A percentile compares a stretch with the other conserved stretches of the same genome.
These are phyloP conservation scores for Falco columbarius DNA, from an alignment of 2,797 vertebrate species.

Conservation along the genomic window DNA sequence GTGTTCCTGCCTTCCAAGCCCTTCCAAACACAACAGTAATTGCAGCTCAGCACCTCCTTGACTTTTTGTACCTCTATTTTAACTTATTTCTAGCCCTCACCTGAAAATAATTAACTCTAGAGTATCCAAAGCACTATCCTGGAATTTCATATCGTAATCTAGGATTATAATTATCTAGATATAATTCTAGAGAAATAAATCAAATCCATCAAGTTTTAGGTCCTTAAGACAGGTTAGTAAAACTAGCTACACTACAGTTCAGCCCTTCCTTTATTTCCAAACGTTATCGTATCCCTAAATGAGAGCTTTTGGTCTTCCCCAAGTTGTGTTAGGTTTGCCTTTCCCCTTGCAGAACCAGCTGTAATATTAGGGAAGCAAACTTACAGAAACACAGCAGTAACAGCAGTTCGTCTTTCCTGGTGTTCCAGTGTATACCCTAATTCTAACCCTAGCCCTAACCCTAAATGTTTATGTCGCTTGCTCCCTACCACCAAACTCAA, in stretches of 20 bases:
- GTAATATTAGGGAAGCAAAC: neutral
- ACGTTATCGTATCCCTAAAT: neutral
- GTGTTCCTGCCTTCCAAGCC: neutral
- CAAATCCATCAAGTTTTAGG: neutral
- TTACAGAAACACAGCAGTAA: neutral
- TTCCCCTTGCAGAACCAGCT: neutral
- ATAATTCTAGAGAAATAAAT: neutral
- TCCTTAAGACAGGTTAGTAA: neutral
- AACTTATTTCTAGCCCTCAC: neutral
- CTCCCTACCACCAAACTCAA: neutral
- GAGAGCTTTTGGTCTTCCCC: neutral
- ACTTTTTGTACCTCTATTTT: neutral
- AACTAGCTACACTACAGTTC: neutral
- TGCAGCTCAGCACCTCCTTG: neutral
- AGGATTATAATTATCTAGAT: neutral
- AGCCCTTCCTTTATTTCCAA: neutral
- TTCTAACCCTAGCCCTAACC: neutral
- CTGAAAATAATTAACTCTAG: neutral
- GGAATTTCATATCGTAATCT: neutral
- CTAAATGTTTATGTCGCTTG: neutral
- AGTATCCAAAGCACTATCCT: neutral
- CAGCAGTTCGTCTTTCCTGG: neutral
- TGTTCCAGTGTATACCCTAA: neutral
- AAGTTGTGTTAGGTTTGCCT: neutral
- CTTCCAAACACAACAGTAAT: neutral